Evolutionary conservation across 2,797 vertebrate genomes (phyloP).

Genomic region (Sardinella longiceps): DNA sequence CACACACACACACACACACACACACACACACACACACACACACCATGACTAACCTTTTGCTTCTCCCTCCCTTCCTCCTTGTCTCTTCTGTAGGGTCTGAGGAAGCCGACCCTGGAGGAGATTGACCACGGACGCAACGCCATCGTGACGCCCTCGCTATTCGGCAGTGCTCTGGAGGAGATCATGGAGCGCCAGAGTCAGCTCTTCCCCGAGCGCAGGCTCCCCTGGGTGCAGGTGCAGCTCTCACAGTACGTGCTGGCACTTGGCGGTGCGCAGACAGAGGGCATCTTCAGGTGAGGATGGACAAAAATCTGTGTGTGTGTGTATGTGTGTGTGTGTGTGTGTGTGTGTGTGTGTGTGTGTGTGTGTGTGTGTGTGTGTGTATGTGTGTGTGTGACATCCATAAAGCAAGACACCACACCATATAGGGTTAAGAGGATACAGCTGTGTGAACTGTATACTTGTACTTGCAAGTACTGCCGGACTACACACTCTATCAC

Average conservation of each 20-base stretch:
- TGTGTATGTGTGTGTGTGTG: neutral
- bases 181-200: slow-evolving; percentile 80
- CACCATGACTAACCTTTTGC: neutral
- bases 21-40: neutral
- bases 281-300: slow-evolving; percentile 82
- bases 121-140: slow-evolving; percentile 73
- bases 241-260: slow-evolving; percentile 78
- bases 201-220: slow-evolving; percentile 68
- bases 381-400: neutral
- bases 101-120: slow-evolving; percentile 79
- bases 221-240: slow-evolving; percentile 83
- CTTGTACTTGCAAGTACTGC: no score
- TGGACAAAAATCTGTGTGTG: neutral
- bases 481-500: no score
- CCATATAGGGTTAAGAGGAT: no score
- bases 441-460: no score
- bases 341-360: neutral
- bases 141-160: slow-evolving; percentile 78
- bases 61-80: neutral
- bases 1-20: no score
- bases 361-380: neutral
- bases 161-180: slow-evolving; percentile 81
- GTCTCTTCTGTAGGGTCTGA: slow-evolving; percentile 68
- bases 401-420: no score
- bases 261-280: slow-evolving; percentile 76